Percentiles rank a stretch among this genome's conserved stretches.
Conservation (phyloP, 30 jellyfish, hydroid and myxozoan genomes). For the Aurelia sp. region DNA sequence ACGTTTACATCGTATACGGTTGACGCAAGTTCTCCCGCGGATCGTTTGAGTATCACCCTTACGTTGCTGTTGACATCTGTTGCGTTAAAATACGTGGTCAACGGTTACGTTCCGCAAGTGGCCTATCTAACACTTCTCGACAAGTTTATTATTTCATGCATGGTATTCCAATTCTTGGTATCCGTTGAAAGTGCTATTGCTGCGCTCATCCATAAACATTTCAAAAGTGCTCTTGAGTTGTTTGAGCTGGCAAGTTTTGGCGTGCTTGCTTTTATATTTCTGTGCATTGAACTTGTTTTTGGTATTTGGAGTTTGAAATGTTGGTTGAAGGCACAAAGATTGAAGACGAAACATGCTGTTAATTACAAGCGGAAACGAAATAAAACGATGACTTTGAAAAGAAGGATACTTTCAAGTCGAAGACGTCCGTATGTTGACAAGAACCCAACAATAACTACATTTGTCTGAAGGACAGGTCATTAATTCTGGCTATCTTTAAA, state of each 20-base stretch:
- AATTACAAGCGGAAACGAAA: not conserved
- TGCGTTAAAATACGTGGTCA: conserved; percentile 18
- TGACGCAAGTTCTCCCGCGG: conserved; percentile 17
- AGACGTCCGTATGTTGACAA: too few relatives aligned
- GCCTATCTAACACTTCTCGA: conserved; percentile 25
- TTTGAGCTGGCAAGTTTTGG: conserved; percentile 22
- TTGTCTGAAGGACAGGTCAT: too few relatives aligned
- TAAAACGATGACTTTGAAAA: too few relatives aligned
- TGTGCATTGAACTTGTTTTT: conserved; percentile 2
- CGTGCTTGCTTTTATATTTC: not conserved
- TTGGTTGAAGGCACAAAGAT: not conserved
- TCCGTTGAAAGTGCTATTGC: conserved; percentile 5
- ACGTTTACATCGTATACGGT: conserved; percentile 19
- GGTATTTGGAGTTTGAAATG: conserved; percentile 8
- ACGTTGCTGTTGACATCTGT: conserved; percentile 33
- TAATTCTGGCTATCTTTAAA: too few relatives aligned
- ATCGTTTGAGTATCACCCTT: conserved; percentile 4
- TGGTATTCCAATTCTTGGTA: conserved; percentile 23
- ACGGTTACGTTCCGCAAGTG: conserved; percentile 28
- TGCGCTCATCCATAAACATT: not conserved
- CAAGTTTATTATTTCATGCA: conserved; percentile 11
- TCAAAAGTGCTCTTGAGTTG: not conserved
- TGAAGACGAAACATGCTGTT: not conserved
- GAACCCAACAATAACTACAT: too few relatives aligned
- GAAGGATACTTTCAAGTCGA: too few relatives aligned